Conservation (phyloP, 2,113 vertebrate genomes). For the Phalacrocorax pelagicus region DNA sequence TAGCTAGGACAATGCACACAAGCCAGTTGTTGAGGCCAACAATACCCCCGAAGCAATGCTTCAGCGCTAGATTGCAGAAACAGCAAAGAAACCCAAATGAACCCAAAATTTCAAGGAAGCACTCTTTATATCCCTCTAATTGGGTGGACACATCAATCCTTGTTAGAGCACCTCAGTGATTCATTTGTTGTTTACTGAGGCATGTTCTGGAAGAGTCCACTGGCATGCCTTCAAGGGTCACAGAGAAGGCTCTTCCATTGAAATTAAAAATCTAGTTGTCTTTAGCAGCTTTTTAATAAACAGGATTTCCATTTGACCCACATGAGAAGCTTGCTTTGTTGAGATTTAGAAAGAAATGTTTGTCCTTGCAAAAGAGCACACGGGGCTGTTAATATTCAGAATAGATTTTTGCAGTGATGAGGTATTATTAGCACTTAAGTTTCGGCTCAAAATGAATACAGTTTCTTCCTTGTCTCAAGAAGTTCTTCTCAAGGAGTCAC, state of each 20-base stretch:
- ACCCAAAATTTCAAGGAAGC: slow-evolving; percentile 39
- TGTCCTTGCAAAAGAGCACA: neutral
- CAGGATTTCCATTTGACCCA: slow-evolving; percentile 28
- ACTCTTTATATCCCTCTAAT: slow-evolving; percentile 44
- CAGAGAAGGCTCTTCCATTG: slow-evolving; percentile 34
- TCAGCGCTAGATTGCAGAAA: neutral
- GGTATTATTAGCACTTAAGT: neutral
- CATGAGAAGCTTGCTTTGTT: slow-evolving; percentile 9
- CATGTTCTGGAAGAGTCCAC: slow-evolving; percentile 48
- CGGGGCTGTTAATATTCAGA: neutral
- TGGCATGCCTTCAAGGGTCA: slow-evolving; percentile 52
- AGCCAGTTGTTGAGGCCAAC: neutral
- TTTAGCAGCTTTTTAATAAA: slow-evolving; percentile 47
- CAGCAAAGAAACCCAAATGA: slow-evolving; percentile 20
- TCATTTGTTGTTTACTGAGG: slow-evolving; percentile 60
- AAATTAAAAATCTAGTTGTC: slow-evolving; percentile 64
- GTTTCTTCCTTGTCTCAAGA: neutral
- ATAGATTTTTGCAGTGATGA: neutral
- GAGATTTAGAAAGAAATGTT: slow-evolving; percentile 12
- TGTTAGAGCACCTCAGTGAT: slow-evolving; percentile 54
- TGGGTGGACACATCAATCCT: slow-evolving; percentile 58
- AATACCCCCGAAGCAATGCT: neutral
- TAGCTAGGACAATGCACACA: neutral
- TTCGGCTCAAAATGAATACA: neutral
- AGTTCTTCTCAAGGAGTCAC: neutral